These are phyloP conservation scores for Formica aserva DNA, from an alignment of 2,888 invertebrate species.

Conservation along the genomic window DNA sequence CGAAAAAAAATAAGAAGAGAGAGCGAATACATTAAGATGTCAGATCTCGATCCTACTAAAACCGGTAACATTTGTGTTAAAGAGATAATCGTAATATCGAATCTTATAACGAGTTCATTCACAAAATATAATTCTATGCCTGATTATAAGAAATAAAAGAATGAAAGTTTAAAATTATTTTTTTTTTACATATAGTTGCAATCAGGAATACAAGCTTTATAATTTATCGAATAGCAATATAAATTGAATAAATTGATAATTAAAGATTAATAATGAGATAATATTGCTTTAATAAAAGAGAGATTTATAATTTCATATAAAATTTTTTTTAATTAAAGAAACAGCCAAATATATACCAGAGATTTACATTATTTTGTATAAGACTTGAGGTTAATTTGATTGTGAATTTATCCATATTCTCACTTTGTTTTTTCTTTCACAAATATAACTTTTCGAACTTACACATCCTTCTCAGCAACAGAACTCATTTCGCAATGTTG, in stretches of 20 bases:
- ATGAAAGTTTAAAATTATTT: background rate
- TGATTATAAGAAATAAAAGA: background rate
- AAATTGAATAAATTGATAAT: background rate
- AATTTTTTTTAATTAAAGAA: background rate
- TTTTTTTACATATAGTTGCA: background rate
- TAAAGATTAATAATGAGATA: background rate
- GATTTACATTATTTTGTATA: background rate
- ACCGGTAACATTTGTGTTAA: slow-evolving; percentile 9
- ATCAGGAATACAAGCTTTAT: background rate
- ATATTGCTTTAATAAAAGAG: background rate
- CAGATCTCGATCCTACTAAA: slow-evolving; percentile 35
- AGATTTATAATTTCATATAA: background rate
- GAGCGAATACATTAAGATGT: slow-evolving; percentile 63
- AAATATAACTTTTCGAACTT: background rate
- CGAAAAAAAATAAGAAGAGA: slow-evolving; percentile 54
- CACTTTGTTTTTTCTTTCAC: background rate
- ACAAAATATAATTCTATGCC: background rate
- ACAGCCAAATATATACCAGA: background rate
- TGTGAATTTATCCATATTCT: background rate
- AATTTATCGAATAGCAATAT: background rate
- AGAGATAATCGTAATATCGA: slow-evolving; percentile 39
- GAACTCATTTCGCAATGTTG: background rate
- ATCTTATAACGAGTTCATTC: slow-evolving; percentile 27
- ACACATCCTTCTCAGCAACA: background rate
- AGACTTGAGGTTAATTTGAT: background rate